A percentile compares a stretch with the other conserved stretches of the same genome.
Evolutionary conservation across 2,113 vertebrate genomes (phyloP).

Genomic region (Pholis gunnellus): DNA sequence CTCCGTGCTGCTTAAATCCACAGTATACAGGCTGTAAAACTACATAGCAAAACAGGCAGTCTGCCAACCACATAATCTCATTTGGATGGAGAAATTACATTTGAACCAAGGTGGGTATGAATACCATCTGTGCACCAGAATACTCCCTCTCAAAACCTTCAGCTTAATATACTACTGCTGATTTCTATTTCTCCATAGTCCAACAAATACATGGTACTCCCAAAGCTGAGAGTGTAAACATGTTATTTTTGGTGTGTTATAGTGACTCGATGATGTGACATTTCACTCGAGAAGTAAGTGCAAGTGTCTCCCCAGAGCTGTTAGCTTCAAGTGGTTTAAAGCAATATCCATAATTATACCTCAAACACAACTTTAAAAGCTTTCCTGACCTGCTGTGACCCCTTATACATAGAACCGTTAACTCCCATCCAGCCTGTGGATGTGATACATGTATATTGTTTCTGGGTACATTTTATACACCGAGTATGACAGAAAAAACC

Average conservation of each 20-base stretch:
- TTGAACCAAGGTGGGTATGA: slow-evolving; percentile 27
- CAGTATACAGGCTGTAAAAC: slow-evolving; percentile 19
- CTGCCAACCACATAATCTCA: slow-evolving; percentile 14
- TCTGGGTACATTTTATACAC: not conserved
- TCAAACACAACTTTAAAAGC: slow-evolving; percentile 34
- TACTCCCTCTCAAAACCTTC: slow-evolving; percentile 3
- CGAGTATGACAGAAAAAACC: not conserved
- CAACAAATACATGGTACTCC: slow-evolving; percentile 22
- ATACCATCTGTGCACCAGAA: slow-evolving; percentile 33
- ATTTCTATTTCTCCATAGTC: slow-evolving; percentile 42
- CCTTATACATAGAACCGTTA: not conserved
- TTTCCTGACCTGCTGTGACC: slow-evolving; percentile 22
- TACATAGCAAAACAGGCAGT: slow-evolving; percentile 39
- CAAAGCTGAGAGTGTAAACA: slow-evolving; percentile 26
- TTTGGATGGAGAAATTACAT: slow-evolving; percentile 42
- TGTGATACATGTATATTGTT: not conserved
- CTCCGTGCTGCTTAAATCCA: slow-evolving; percentile 31
- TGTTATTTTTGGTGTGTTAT: slow-evolving; percentile 38
- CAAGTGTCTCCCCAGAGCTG: slow-evolving; percentile 2
- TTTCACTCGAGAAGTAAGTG: slow-evolving; percentile 29
- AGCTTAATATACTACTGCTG: slow-evolving; percentile 6
- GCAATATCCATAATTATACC: not conserved
- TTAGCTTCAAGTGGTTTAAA: slow-evolving; percentile 18
- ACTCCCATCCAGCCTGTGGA: not conserved
- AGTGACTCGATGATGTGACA: slow-evolving; percentile 9